These are phyloP conservation scores for Anas platyrhynchos DNA, from an alignment of 2,113 vertebrate species.

Conservation along the genomic window DNA sequence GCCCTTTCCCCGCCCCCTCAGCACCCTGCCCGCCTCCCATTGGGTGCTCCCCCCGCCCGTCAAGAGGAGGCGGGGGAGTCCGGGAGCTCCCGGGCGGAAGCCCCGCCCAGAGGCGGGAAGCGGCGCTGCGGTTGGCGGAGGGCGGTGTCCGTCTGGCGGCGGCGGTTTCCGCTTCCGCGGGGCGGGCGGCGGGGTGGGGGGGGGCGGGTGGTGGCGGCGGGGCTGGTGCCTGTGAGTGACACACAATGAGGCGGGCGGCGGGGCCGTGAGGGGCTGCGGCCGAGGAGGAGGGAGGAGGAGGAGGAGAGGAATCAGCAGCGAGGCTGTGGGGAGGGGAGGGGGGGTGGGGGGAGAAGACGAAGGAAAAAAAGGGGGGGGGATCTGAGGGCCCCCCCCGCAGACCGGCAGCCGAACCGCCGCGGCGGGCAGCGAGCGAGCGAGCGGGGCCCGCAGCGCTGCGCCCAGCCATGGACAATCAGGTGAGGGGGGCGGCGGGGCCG, in stretches of 20 bases:
- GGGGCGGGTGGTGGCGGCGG: not conserved
- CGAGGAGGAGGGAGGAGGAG: constrained; percentile 49
- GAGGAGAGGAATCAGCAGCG: too few relatives aligned
- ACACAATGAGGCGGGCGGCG: constrained; percentile 72
- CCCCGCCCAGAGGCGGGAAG: not conserved
- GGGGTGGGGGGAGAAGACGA: not conserved
- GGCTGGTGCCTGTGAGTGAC: constrained; percentile 63
- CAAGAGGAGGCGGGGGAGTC: not conserved
- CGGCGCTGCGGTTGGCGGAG: not conserved
- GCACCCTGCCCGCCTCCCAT: not conserved
- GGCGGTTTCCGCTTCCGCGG: constrained; percentile 72
- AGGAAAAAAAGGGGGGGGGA: not conserved
- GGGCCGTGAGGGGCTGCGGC: constrained; percentile 68
- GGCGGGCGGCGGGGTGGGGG: constrained; percentile 55
- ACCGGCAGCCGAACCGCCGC: not conserved
- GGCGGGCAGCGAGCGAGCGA: not conserved
- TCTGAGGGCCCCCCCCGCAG: not conserved
- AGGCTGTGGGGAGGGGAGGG: constrained; percentile 30
- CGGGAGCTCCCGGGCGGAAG: not conserved
- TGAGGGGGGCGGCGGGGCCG: not conserved
- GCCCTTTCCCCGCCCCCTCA: not conserved
- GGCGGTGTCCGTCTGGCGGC: not conserved
- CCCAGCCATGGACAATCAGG: constrained; percentile 60
- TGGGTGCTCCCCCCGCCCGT: accelerated
- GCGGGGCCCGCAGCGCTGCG: constrained; percentile 24